Base-by-base conservation (phyloP, 2,888 invertebrate species). In the Melolontha melolontha region DNA sequence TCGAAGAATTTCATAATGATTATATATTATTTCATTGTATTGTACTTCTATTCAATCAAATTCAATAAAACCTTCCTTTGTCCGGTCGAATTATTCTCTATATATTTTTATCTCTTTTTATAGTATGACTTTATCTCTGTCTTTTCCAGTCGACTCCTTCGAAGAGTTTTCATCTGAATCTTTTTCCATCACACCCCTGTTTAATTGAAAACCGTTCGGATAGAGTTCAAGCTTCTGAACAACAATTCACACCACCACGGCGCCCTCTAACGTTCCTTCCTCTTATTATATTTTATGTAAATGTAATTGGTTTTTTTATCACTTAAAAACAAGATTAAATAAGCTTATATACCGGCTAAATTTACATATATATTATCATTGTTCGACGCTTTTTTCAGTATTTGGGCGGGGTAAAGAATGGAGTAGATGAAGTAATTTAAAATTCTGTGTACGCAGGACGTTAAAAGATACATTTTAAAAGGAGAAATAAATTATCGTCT, bases 301-400 rank as follows among this genome's bases (percentile, higher is more conserved):
- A 66, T 55, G 66, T 50, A 66, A 66, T 66, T 57, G 50, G 17
- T 55, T 47, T 66, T 66, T 55, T 66, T 66, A 66, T 66, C 66
- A 50, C 50, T 66, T 66, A 49, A 59, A 66, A 66, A 51, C 57
- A 50, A 41, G 66, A 59, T 66, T 66, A 57, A 66, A 66, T 66
- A 50, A 66, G 66, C 59, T 59, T 66, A 66, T 66, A 59, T 57
- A 59, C 39, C 47, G 40, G 5, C 14, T 14, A 27, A 59, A 66
- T 66, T 66, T 66, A 66, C 66, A 66, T 66, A 57, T 66, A 66
- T 66, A 66, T 66, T 66, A 66, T 66, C 50, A 42, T 29, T 44
- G 29, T 54, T 41, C 42, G 52, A 41, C 34, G 42, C 14, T 34
- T 62, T 62, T 16, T 62, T 34, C 39, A 34, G 34, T 4, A 47